A percentile compares a stretch with the other conserved stretches of the same genome.
These are phyloP conservation scores for Gallinago nigripennis DNA, from an alignment of 2,797 vertebrate genomes.

Conservation along the genomic window DNA sequence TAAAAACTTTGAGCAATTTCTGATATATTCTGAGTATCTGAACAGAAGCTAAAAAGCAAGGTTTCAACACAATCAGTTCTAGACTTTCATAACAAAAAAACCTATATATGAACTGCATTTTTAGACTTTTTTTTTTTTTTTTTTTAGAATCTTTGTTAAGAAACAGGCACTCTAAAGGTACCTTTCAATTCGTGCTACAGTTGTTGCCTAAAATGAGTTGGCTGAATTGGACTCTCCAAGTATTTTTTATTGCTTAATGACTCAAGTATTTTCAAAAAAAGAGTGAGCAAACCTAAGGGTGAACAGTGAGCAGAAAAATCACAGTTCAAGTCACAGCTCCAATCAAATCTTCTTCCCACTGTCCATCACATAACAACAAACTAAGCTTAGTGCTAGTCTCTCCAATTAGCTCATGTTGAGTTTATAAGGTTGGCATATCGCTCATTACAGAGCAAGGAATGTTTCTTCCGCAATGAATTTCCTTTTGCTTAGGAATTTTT, in stretches of 20 bases:
- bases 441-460: neutral
- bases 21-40: neutral
- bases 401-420: neutral
- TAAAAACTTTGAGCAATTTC: neutral
- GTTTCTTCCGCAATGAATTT: neutral
- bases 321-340: fast-evolving
- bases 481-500: neutral
- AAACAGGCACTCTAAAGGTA: neutral
- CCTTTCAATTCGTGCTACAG: neutral
- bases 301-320: neutral
- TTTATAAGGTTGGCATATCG: neutral
- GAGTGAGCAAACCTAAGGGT: neutral
- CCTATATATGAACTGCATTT: neutral
- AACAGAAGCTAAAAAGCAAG: neutral
- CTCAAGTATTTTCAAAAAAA: neutral
- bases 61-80: neutral
- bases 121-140: neutral
- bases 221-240: neutral
- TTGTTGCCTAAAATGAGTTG: neutral
- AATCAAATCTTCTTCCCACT: neutral
- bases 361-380: neutral
- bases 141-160: neutral
- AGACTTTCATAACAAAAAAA: neutral
- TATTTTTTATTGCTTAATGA: neutral
- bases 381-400: neutral